phyloP scores from a whole-genome alignment of 2,888 invertebrate species.

The Scrobipalpa costella region DNA sequence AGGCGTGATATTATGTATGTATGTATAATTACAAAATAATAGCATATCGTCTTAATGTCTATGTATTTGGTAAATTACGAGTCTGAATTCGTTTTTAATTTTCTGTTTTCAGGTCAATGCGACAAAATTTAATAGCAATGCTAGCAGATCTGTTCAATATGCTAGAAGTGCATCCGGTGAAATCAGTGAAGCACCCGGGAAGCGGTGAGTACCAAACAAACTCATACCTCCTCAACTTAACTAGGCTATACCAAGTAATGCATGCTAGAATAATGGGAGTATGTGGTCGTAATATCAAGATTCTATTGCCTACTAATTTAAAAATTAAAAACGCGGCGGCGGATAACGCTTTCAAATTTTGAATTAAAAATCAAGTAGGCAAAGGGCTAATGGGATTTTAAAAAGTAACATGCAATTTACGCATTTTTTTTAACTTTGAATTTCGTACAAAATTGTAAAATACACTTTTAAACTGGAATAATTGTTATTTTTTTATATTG shows the following conservation, averaged over 20 bases:
- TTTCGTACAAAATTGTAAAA: slow-evolving; percentile 41
- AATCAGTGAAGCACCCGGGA: slow-evolving; percentile 92
- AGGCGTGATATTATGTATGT: no score
- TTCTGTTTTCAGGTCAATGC: slow-evolving; percentile 88
- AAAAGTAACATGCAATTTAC: slow-evolving; percentile 32
- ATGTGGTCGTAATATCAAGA: slow-evolving; percentile 80
- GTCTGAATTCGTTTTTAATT: slow-evolving; percentile 11
- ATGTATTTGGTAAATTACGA: neutral
- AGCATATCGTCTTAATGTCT: neutral
- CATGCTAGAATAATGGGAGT: slow-evolving; percentile 77
- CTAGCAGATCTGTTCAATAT: slow-evolving; percentile 96
- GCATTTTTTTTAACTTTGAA: slow-evolving; percentile 36
- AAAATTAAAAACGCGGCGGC: slow-evolving; percentile 45
- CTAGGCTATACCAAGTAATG: slow-evolving; percentile 51
- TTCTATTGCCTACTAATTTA: slow-evolving; percentile 63
- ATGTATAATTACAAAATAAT: no score
- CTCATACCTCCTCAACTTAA: slow-evolving; percentile 29
- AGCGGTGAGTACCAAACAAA: slow-evolving; percentile 70
- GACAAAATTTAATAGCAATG: slow-evolving; percentile 94
- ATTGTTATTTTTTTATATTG: slow-evolving; percentile 27
- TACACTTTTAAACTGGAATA: slow-evolving; percentile 38
- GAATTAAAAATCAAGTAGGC: slow-evolving; percentile 39
- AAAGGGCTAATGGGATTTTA: slow-evolving; percentile 21
- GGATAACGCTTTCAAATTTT: slow-evolving; percentile 52
- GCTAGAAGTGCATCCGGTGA: slow-evolving; percentile 95